These are phyloP conservation scores for Alectoris magna DNA, from an alignment of 2,797 vertebrate species.

Conservation along the genomic window DNA sequence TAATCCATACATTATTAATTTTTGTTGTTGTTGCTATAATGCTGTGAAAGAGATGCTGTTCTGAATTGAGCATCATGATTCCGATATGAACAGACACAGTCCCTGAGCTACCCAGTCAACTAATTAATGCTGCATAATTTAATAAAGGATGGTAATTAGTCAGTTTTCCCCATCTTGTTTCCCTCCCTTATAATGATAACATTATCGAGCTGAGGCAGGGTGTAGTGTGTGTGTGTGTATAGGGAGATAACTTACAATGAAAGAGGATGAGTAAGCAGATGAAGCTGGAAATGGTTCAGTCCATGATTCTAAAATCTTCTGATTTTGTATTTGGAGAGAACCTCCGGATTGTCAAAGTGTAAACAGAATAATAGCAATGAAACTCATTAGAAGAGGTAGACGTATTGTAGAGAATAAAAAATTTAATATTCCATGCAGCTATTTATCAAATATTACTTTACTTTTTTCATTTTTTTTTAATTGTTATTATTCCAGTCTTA, in stretches of 20 bases:
- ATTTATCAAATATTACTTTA: not conserved
- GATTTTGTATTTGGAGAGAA: not conserved
- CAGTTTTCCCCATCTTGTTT: constrained; percentile 17
- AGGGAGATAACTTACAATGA: constrained; percentile 10
- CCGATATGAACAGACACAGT: constrained; percentile 7
- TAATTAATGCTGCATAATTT: constrained; percentile 75
- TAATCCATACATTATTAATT: constrained; percentile 63
- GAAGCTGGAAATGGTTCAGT: not conserved
- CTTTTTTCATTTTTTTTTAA: not conserved
- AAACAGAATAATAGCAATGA: not conserved
- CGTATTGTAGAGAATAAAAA: not conserved
- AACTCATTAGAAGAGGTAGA: not conserved
- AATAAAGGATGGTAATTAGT: constrained; percentile 65
- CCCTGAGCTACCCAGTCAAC: constrained; percentile 46
- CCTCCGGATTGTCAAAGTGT: not conserved
- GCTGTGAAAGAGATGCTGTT: constrained; percentile 50
- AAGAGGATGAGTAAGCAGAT: constrained; percentile 44
- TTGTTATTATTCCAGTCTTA: not conserved
- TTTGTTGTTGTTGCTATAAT: constrained; percentile 55
- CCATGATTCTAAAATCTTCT: not conserved
- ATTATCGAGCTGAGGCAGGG: constrained; percentile 10
- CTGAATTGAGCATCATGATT: constrained; percentile 56
- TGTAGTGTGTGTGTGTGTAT: not conserved
- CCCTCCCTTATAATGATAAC: constrained; percentile 42
- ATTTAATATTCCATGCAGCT: not conserved